Base-by-base conservation (phyloP, 1,140 invertebrate genomes). In the Tribolium madens region DNA sequence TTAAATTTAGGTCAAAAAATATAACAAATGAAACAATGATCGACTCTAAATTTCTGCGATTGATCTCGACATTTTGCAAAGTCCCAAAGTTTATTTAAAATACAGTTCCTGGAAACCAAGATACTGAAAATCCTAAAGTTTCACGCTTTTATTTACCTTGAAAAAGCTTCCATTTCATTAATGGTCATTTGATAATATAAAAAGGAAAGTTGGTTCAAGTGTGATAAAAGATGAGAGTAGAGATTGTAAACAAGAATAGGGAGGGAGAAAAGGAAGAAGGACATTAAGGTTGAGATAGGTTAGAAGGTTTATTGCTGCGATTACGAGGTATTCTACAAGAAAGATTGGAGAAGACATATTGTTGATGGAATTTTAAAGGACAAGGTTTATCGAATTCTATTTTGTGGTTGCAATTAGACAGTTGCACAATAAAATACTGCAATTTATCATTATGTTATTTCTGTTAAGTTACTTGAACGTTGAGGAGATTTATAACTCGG, bases 301-400 rank as follows among this genome's bases (percentile, higher is more conserved):
- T 60, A 60, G 53, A 60, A 26, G 53, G 53, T 60, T 60, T 60
- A 60, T 60, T 60, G 53, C 53, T 60, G 21, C 53, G 53, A 60
- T 60, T 60, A 60, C 53, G 53, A 60, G 53, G 21, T 60, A 60
- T 60, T 60, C 53, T 60, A 60, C 53, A 60, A 60, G 53, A 21
- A 18, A 60, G 53, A 10, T 60, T 26, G 53, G 53, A 60, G 18
- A 60, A 60, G 53, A 60, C 18, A 17, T 60, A 60, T 60, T 60
- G 53, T 26, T 60, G 53, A 60, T 60, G 53, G 26, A 60, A 60
- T 21, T 60, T 60, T 60, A 60, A 60, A 60, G 18, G 53, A 60
- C 53, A 13, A 0, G 26, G 12, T 60, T 60, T 60, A 60, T 60
- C 26, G 53, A 60, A 26, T 5, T 26, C 3, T 4, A 26, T 26